phyloP scores from a whole-genome alignment of 1,140 invertebrate species.

The Pseudomyrmex dendroicus region DNA sequence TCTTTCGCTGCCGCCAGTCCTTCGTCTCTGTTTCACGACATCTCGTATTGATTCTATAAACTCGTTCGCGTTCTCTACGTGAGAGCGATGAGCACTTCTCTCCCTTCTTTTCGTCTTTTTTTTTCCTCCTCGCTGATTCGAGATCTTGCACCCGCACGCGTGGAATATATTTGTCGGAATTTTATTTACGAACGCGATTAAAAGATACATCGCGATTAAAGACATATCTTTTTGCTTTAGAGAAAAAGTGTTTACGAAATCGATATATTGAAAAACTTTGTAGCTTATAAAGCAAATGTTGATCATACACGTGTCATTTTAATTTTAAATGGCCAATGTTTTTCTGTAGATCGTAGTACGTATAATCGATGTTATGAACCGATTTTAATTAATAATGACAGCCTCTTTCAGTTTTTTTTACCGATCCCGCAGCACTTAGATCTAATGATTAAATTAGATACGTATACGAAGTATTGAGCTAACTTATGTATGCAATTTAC shows the following conservation, averaged over 20 bases:
- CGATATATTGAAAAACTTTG: neutral
- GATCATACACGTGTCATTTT: constrained; percentile 15
- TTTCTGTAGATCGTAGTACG: neutral
- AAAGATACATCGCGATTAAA: neutral
- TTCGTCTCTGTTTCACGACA: constrained; percentile 38
- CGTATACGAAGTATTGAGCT: neutral
- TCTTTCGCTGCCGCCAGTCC: neutral
- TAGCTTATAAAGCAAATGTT: neutral
- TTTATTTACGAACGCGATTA: constrained; percentile 12
- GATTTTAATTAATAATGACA: constrained; percentile 23
- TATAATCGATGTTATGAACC: no score
- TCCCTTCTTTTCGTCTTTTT: constrained; percentile 10
- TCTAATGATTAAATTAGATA: constrained; percentile 43
- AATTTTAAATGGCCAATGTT: neutral
- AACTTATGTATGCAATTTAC: constrained; percentile 2
- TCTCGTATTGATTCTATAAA: constrained; percentile 66
- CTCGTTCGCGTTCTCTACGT: constrained; percentile 52
- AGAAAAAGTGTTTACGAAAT: neutral
- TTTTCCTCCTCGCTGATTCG: constrained; percentile 20
- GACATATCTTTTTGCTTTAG: neutral
- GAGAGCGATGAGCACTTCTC: constrained; percentile 39
- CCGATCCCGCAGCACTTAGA: neutral
- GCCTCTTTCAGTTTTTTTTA: constrained; percentile 23
- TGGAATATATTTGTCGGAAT: neutral
- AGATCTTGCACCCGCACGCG: constrained; percentile 2